A percentile compares a stretch with the other conserved stretches of the same genome.
phyloP scores from a whole-genome alignment of 92 coral and sea anemone genomes.

The Actinostola sp. region DNA sequence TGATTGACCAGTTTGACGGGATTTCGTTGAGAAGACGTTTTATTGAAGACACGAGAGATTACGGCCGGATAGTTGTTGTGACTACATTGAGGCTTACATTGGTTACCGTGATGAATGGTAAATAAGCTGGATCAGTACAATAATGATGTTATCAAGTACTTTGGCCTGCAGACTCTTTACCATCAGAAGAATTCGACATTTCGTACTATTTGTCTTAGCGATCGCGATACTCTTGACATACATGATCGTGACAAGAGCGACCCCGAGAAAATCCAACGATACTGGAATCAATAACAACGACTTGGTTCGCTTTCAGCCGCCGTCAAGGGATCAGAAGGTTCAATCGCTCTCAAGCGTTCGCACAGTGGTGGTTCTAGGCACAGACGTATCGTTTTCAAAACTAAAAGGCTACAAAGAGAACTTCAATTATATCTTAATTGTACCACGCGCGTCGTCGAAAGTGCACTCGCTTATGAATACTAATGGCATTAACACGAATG shows the following conservation, averaged over 20 bases:
- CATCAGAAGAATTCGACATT: background rate
- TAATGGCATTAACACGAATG: background rate
- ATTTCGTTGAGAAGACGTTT: too few species aligned
- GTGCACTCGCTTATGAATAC: background rate
- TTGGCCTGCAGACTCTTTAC: background rate
- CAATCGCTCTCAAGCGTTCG: background rate
- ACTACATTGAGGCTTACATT: too few species aligned
- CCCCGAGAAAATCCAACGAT: background rate
- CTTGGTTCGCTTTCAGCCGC: background rate
- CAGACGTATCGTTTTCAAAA: constrained; percentile 5
- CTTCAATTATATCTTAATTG: constrained; percentile 9
- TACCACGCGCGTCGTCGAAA: constrained; percentile 8
- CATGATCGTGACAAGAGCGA: background rate
- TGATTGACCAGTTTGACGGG: background rate
- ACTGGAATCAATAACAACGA: background rate
- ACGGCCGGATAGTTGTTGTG: background rate
- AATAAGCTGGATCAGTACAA: background rate
- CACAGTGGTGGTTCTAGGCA: constrained; percentile 8
- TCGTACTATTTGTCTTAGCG: background rate
- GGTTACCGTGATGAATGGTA: background rate
- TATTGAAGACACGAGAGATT: background rate
- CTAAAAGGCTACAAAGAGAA: background rate
- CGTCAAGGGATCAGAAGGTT: background rate
- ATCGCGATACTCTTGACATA: background rate
- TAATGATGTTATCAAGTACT: background rate